Evolutionary conservation across 1,140 invertebrate genomes (phyloP), one percentile per base, ranked within the genome.

Genomic region (Drosophila neocordata): DNA sequence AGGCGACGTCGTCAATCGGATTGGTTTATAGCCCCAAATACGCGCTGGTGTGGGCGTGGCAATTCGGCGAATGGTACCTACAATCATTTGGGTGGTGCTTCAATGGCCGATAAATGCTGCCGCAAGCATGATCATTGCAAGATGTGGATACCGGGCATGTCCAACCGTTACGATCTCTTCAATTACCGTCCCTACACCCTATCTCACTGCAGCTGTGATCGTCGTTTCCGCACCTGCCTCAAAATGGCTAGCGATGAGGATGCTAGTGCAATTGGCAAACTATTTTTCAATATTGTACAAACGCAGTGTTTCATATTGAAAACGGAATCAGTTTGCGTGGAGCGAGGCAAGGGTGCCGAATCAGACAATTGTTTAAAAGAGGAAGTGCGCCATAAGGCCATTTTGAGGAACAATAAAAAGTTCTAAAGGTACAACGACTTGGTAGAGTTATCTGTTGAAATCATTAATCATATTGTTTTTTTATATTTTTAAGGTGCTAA

Each of bases 271-370:
- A 97, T 99, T 77, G 97, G 98, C 1, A 97, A 97, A 87, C 93
- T 99, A 6, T 99, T 98, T 93, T 99, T 99, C 93, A 98, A 98
- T 91, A 93, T 98, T 0, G 95, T 98, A 2, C 96, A 97, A 88
- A 97, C 96, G 0, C 96, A 97, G 82, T 99, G 97, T 89, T 99
- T 99, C 92, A 94, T 96, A 0, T 92, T 99, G 11, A 97, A 97
- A 79, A 93, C 94, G 1, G 94, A 96, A 68, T 94, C 95, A 69
- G 92, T 95, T 1, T 98, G 97, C 92, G 92, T 93, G 11, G 94
- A 96, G 76, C 92, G 95, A 8, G 95, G 95, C 2, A 96, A 96
- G 95, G 97, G 97, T 1, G 96, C 95, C 74, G 97, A 97, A 1
- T 96, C 95, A 61, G 56, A 67, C 4, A 61, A 57, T 5, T 98